Evolutionary conservation across 2,888 invertebrate genomes (phyloP).

Genomic region (Amphimallon solstitiale): DNA sequence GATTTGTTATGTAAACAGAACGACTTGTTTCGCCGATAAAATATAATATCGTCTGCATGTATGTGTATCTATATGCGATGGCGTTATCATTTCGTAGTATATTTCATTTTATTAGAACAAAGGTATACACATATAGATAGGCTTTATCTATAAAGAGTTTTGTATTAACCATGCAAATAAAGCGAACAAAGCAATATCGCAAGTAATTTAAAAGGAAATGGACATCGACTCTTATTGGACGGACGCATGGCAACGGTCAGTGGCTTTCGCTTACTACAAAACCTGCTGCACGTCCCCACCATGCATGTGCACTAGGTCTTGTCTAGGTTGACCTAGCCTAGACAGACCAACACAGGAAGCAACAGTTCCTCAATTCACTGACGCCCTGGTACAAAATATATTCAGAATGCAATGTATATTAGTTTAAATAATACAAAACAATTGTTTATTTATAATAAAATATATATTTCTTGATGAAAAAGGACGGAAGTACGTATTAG

Average conservation of each 20-base stretch:
- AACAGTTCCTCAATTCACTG: conserved; percentile 52
- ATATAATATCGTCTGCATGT: no score
- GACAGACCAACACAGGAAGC: conserved; percentile 45
- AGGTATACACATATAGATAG: conserved; percentile 14
- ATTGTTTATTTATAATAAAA: conserved; percentile 61
- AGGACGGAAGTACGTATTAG: conserved; percentile 27
- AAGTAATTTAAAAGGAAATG: conserved; percentile 1
- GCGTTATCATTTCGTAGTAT: no score
- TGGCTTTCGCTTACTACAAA: conserved; percentile 13
- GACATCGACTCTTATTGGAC: conserved; percentile 7
- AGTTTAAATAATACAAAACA: conserved; percentile 63
- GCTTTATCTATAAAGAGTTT: conserved; percentile 2
- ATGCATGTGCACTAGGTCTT: conserved; percentile 15
- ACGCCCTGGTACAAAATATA: conserved; percentile 61
- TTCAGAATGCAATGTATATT: conserved; percentile 64
- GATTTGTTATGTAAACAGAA: no score
- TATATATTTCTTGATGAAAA: conserved; percentile 41
- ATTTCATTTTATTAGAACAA: not conserved
- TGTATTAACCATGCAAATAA: not conserved
- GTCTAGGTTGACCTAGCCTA: conserved; percentile 50
- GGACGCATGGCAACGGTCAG: conserved; percentile 10
- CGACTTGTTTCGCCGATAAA: no score
- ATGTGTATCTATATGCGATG: no score
- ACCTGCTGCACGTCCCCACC: conserved; percentile 22
- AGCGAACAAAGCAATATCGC: not conserved